These are phyloP conservation scores for Phenacoccus solenopsis DNA, from an alignment of 1,140 invertebrate genomes.

Conservation along the genomic window DNA sequence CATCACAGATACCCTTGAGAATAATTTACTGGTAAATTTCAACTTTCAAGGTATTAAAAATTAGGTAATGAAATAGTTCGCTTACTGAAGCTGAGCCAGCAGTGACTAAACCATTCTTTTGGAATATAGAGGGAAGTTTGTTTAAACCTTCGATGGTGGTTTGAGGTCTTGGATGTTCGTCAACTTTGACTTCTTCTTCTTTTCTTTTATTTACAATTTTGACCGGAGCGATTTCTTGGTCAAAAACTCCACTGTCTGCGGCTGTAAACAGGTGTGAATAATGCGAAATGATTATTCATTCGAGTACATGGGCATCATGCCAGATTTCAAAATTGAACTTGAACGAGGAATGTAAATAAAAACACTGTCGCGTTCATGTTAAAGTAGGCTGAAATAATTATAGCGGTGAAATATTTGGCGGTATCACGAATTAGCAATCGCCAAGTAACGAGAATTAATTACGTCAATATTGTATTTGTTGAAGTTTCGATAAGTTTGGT, in stretches of 20 bases:
- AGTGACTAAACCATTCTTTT: constrained; percentile 90
- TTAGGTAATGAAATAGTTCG: constrained; percentile 19
- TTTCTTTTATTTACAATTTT: constrained; percentile 72
- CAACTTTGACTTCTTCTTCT: constrained; percentile 61
- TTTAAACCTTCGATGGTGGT: constrained; percentile 71
- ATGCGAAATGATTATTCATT: constrained; percentile 7
- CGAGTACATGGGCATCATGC: neutral
- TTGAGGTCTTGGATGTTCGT: constrained; percentile 89
- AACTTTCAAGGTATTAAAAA: neutral
- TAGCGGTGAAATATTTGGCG: too few relatives aligned
- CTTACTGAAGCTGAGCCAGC: constrained; percentile 88
- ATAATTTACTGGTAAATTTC: neutral
- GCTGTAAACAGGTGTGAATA: constrained; percentile 42
- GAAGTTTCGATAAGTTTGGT: too few relatives aligned
- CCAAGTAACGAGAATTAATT: too few relatives aligned
- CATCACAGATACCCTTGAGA: constrained; percentile 83
- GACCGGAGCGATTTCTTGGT: constrained; percentile 79
- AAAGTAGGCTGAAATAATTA: too few relatives aligned
- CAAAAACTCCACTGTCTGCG: constrained; percentile 74
- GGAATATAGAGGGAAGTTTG: constrained; percentile 81
- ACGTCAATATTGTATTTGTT: too few relatives aligned
- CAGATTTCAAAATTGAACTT: neutral
- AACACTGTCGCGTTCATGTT: neutral
- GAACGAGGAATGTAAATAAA: neutral
- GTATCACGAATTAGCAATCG: too few relatives aligned